phyloP scores from a whole-genome alignment of 2,888 invertebrate genomes.

The Julus scandinavius region DNA sequence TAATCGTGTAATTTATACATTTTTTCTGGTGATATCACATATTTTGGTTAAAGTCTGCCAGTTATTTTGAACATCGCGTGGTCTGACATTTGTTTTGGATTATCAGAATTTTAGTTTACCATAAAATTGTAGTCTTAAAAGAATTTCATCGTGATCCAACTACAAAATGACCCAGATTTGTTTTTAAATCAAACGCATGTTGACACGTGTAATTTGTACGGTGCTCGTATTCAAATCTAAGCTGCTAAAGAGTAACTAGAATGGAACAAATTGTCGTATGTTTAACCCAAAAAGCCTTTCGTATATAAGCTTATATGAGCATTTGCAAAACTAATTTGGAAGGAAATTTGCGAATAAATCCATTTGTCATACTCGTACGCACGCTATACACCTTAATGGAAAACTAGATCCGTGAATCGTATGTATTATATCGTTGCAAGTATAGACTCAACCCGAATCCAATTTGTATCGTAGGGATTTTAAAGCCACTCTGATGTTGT shows the following conservation, averaged over 20 bases:
- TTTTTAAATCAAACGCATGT: no score
- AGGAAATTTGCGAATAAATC: not conserved
- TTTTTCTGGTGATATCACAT: no score
- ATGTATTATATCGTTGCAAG: not conserved
- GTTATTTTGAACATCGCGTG: no score
- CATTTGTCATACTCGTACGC: slow-evolving; percentile 25
- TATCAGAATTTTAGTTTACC: no score
- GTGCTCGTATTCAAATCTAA: not conserved
- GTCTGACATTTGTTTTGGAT: no score
- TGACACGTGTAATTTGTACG: no score
- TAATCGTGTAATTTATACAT: no score
- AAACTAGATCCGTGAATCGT: not conserved
- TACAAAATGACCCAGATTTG: no score
- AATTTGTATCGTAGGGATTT: slow-evolving; percentile 16
- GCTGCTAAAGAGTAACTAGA: not conserved
- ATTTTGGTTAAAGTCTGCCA: no score
- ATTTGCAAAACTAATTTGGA: not conserved
- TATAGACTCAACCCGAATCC: not conserved
- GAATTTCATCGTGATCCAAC: no score
- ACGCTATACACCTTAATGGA: not conserved
- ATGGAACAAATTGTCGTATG: not conserved
- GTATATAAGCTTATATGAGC: not conserved
- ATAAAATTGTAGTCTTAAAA: no score
- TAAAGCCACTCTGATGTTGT: not conserved
- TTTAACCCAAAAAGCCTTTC: not conserved